A percentile compares a stretch with the other conserved stretches of the same genome.
phyloP scores from a whole-genome alignment of 2,113 vertebrate genomes.

The Paedocypris sp. region DNA sequence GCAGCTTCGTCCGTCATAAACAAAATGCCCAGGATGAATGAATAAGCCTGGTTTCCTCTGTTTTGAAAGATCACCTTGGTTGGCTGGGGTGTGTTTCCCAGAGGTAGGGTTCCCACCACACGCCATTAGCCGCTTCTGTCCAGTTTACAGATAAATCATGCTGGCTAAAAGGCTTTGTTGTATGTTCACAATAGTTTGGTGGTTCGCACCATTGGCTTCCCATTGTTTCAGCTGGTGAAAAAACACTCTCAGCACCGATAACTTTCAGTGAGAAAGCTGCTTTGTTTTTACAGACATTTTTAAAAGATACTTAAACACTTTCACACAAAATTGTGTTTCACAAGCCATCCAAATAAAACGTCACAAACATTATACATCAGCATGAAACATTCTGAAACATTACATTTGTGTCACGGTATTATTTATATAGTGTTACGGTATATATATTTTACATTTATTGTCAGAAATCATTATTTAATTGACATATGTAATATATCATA shows the following conservation, averaged over 20 bases:
- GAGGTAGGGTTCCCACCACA: conserved; percentile 51
- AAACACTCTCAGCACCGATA: conserved; percentile 50
- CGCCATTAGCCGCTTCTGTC: conserved; percentile 34
- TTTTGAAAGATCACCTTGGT: conserved; percentile 47
- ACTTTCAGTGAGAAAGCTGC: conserved; percentile 35
- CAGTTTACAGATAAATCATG: conserved; percentile 38
- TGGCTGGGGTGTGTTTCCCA: conserved; percentile 38
- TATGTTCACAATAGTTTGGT: conserved; percentile 49
- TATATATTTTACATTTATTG: no score
- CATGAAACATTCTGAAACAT: no score
- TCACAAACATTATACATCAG: no score
- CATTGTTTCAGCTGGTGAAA: conserved; percentile 60
- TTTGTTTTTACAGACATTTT: conserved; percentile 56
- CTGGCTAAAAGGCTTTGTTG: conserved; percentile 46
- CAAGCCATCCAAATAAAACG: no score
- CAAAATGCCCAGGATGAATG: conserved; percentile 42
- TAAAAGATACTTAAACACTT: no score
- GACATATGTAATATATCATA: no score
- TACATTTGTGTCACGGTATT: no score
- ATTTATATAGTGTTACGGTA: no score
- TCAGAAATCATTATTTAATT: no score
- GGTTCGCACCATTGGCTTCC: conserved; percentile 41
- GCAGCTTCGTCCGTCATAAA: conserved; percentile 37
- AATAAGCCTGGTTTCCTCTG: conserved; percentile 38
- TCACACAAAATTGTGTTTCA: no score